Evolutionary conservation across 2,797 vertebrate genomes (phyloP).

Genomic region (Tangara arthus): DNA sequence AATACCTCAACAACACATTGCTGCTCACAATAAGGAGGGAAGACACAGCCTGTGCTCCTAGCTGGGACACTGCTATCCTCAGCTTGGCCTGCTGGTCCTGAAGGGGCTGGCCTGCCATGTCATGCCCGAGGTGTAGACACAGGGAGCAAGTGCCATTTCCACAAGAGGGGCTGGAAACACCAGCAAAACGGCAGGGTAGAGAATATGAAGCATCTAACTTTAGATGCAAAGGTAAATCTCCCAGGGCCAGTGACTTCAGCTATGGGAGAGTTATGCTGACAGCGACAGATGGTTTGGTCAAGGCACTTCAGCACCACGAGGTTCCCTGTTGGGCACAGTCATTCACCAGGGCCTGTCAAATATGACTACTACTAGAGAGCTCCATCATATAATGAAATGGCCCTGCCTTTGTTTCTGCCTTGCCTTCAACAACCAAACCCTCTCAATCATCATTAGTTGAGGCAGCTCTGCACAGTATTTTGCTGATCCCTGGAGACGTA

Average conservation of each 20-base stretch:
- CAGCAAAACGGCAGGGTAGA: not conserved
- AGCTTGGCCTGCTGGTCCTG: rapidly evolving
- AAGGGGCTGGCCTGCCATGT: not conserved
- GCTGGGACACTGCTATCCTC: not conserved
- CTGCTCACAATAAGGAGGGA: not conserved
- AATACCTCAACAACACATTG: no score
- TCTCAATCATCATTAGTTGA: not conserved
- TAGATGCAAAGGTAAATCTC: not conserved
- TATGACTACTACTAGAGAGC: not conserved
- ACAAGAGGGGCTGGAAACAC: not conserved
- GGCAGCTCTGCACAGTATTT: not conserved
- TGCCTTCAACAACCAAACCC: not conserved
- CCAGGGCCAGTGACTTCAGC: not conserved
- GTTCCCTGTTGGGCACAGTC: not conserved
- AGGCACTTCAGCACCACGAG: not conserved
- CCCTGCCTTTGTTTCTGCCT: not conserved
- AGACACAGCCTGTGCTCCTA: not conserved
- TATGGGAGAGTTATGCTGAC: not conserved
- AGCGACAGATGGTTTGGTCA: not conserved
- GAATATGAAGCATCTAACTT: not conserved
- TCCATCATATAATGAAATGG: not conserved
- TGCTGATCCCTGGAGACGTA: not conserved
- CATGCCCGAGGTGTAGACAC: rapidly evolving
- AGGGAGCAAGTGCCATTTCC: not conserved
- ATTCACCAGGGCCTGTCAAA: not conserved